Base-by-base conservation (phyloP, 2,888 invertebrate species). In the Dastarcus helophoroides region DNA sequence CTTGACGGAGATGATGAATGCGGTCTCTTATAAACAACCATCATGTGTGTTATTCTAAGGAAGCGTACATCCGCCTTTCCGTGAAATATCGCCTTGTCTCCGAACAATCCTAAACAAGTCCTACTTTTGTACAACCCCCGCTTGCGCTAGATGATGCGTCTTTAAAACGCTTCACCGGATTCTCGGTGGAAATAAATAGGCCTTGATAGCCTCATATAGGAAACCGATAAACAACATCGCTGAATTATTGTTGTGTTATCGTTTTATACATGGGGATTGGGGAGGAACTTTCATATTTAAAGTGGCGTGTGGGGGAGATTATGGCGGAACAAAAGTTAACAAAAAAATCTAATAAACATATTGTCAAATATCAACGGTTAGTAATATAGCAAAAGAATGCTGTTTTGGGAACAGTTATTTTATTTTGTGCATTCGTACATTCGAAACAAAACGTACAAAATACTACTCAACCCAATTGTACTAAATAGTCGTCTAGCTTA, bases 1-100 rank as follows among this genome's bases (percentile, higher is more conserved):
- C 39, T 47, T 48, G 49, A 49, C 24, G 7, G 14, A 14, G 26
- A 28, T 33, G 33, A 33, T 33, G 26, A 23, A 33, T 33, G 33
- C 15, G 15, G 17, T 22, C 22, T 25, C 25, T 33, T 38, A 48
- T 51, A 54, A 55, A 56, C 54, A 56, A 51, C 50, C 46, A 50
- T 54, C 54, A 54, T 55, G 55, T 58, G 58, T 59, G 57, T 57
- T 54, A 56, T 58, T 55, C 54, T 55, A 58, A 59, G 59, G 60
- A 60, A 59, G 58, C 58, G 52, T 45, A 58, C 58, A 58, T 60
- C 60, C 60, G 60, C 54, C 51, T 46, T 54, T 50, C 54, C 46
- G 54, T 59, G 59, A 60, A 58, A 60, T 60, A 60, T 60, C 53
- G 58, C 53, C 58, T 54, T 51, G 54, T 54, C 54, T 43, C 40